Base-by-base conservation (phyloP, 2,113 vertebrate species). In the Emydura subglobosa region DNA sequence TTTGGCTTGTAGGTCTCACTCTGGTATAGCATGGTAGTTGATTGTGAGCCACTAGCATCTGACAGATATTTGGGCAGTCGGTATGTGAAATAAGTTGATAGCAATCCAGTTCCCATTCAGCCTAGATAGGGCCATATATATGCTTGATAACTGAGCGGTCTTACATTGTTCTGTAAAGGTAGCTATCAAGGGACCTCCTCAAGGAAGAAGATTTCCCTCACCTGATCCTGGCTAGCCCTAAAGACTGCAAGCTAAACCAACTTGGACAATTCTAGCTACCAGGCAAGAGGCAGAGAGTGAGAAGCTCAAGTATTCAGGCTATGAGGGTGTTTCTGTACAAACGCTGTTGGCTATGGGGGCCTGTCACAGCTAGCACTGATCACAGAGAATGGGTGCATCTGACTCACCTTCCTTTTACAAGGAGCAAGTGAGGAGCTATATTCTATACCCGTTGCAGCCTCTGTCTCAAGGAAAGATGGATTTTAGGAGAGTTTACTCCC, bases 351-450 rank as follows among this genome's bases (percentile, higher is more conserved):
- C 17, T 17, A 68, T 65, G 42, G 90, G 12, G 21, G 29, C 68
- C 90, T 87, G 21, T 22, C 85, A 17, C 1, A 0, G 78, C 10
- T 57, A 0, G 0, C 5, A 19, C 16, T 65, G 31, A 57, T 59
- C n/a, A 59, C 0, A 1, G 27, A 78, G 72, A 53, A 51, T 4
- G 79, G 74, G 42, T 4, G 3, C 2, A 4, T 87, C 49, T 22
- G 27, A 87, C 7, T 86, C 29, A 57, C 78, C 57, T 82, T 90
- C 87, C n/a, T 54, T 83, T 10, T 47, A 22, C 0, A 1, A 89
- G 78, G 61, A 86, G 5, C 13, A 79, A 31, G 10, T 10, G 34
- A 44, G 2, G 0, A 44, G 13, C 49, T 22, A 9, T 5, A 5
- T 39, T 42, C 42, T 61, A 13, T 29, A 89, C 34, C 50, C 57